phyloP scores from a whole-genome alignment of 2,888 invertebrate genomes.

The Amphipoea lucens region DNA sequence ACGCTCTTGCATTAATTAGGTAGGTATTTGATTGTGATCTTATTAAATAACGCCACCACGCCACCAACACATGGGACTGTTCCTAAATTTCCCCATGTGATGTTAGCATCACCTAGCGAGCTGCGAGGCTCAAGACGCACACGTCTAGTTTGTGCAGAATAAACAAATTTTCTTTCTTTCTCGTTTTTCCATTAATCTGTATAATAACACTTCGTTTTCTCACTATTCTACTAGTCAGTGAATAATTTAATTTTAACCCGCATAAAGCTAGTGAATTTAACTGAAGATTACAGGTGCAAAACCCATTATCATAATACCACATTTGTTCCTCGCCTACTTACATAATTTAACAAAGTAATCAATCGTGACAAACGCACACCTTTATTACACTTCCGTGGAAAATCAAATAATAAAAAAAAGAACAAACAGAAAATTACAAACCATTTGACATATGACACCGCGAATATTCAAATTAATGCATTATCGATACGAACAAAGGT shows the following conservation, averaged over 20 bases:
- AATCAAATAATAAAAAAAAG: slow-evolving; percentile 79
- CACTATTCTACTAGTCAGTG: not conserved
- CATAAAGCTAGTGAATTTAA: not conserved
- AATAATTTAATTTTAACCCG: not conserved
- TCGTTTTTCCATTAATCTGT: not conserved
- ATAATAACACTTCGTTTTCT: not conserved
- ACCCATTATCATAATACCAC: slow-evolving; percentile 45
- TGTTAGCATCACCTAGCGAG: too few species aligned
- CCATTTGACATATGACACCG: slow-evolving; percentile 91
- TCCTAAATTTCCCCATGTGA: too few species aligned
- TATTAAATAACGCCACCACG: not conserved
- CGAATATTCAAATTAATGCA: slow-evolving; percentile 91
- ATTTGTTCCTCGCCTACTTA: slow-evolving; percentile 44
- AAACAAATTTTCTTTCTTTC: too few species aligned
- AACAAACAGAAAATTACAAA: slow-evolving; percentile 88
- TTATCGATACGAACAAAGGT: slow-evolving; percentile 87
- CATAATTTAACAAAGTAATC: slow-evolving; percentile 63
- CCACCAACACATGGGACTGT: too few species aligned
- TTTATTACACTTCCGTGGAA: slow-evolving; percentile 77
- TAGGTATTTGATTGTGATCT: not conserved
- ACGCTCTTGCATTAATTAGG: too few species aligned
- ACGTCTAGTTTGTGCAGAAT: too few species aligned
- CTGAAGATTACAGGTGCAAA: slow-evolving; percentile 45
- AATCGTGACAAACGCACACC: slow-evolving; percentile 62
- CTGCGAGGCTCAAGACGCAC: too few species aligned